Evolutionary conservation across 1,140 invertebrate species (phyloP).

Genomic region (Halictus rubicundus): DNA sequence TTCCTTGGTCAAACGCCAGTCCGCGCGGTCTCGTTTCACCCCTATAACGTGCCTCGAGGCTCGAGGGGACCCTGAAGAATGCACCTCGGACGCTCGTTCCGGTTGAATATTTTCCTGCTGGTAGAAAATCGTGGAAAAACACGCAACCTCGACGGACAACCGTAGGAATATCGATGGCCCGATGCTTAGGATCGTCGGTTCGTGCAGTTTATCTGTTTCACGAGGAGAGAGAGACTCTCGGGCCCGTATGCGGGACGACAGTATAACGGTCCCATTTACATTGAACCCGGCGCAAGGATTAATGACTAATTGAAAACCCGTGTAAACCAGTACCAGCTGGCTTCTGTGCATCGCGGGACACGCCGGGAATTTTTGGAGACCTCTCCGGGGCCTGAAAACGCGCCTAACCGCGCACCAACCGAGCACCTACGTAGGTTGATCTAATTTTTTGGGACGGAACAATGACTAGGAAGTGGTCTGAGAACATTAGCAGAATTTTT

Average conservation of each 20-base stretch:
- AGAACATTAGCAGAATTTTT: no score
- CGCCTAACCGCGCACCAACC: no score
- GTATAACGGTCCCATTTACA: constrained; percentile 44
- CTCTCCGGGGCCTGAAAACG: not conserved
- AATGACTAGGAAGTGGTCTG: no score
- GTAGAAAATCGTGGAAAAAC: not conserved
- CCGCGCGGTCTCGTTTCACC: not conserved
- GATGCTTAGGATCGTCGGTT: not conserved
- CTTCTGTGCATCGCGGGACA: not conserved
- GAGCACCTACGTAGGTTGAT: no score
- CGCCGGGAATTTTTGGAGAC: constrained; percentile 1
- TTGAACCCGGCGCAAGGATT: constrained; percentile 7
- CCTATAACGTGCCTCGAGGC: not conserved
- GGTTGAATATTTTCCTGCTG: not conserved
- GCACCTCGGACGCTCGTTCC: not conserved
- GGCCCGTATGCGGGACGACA: constrained; percentile 8
- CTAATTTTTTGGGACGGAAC: no score
- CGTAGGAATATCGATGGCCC: not conserved
- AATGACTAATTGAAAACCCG: constrained; percentile 45
- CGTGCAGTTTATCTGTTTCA: constrained; percentile 1
- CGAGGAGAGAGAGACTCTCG: not conserved
- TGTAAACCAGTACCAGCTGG: constrained; percentile 5
- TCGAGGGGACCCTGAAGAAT: no score
- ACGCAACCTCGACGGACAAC: not conserved
- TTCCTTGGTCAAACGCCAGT: constrained; percentile 32